Conservation (phyloP, 1,140 invertebrate species). For the Lamellibrachia luymesi region DNA sequence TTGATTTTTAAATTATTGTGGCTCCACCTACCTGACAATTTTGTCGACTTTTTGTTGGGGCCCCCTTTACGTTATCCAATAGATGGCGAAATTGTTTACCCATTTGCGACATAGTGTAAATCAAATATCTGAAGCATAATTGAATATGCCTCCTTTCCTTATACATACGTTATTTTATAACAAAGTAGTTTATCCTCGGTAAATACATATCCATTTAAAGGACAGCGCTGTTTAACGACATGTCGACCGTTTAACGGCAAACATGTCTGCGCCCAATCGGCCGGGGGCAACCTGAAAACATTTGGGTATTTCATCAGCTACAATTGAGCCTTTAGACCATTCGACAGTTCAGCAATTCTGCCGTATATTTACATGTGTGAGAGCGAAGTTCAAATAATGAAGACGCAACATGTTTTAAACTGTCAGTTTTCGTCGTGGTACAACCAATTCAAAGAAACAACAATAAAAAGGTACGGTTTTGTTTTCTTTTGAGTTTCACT, state of each 20-base stretch:
- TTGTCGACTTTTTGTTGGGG: no score
- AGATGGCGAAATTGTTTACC: background rate
- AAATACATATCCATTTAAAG: background rate
- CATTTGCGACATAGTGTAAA: background rate
- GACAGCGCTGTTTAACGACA: background rate
- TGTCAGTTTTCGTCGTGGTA: slow-evolving; percentile 1
- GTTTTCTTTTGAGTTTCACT: no score
- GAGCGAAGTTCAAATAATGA: background rate
- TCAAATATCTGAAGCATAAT: background rate
- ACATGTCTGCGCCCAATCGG: background rate
- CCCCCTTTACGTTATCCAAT: no score
- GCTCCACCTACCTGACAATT: no score
- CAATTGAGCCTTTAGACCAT: background rate
- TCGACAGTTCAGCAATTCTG: background rate
- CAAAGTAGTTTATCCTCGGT: background rate
- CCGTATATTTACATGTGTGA: background rate
- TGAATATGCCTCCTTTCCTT: background rate
- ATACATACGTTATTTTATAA: background rate
- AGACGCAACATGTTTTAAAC: background rate
- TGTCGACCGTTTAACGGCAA: background rate
- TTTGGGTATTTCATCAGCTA: background rate
- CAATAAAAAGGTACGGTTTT: background rate
- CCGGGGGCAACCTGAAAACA: background rate
- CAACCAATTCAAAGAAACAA: background rate
- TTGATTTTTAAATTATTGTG: no score